Percentiles rank a stretch among this genome's conserved stretches.
Evolutionary conservation across 2,797 vertebrate species (phyloP).

Genomic region (Mus minutoides): DNA sequence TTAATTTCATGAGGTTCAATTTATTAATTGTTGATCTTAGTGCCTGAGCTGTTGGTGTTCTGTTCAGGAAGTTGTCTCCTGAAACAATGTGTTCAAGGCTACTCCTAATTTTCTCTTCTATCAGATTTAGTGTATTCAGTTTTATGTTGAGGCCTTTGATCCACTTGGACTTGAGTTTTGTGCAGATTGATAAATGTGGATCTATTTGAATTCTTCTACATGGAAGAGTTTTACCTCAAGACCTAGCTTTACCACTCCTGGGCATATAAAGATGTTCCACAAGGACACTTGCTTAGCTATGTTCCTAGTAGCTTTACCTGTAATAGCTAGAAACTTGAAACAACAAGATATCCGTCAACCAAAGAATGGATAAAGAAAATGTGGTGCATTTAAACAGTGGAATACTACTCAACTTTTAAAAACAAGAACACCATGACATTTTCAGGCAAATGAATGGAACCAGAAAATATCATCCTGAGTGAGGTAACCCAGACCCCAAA

Average conservation of each 20-base stretch:
- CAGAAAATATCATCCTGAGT: not conserved
- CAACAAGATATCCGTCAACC: not conserved
- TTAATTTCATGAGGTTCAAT: not conserved
- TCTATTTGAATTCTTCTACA: not conserved
- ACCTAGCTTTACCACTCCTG: not conserved
- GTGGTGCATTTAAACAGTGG: not conserved
- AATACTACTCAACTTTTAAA: not conserved
- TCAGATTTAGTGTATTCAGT: not conserved
- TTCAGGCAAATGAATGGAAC: not conserved
- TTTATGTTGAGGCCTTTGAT: not conserved
- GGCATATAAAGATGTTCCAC: not conserved
- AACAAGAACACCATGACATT: not conserved
- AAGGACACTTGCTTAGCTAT: not conserved
- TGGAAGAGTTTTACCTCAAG: not conserved
- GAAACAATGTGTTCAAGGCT: not conserved
- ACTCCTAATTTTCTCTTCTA: not conserved
- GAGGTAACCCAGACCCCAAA: not conserved
- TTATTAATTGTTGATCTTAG: not conserved
- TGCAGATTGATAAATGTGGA: not conserved
- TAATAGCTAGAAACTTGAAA: not conserved
- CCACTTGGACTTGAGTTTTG: not conserved
- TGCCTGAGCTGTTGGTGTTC: not conserved
- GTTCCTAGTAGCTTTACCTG: not conserved
- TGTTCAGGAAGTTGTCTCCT: not conserved
- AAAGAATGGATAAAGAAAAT: not conserved